These are phyloP conservation scores for Sisyra terminalis DNA, from an alignment of 2,888 invertebrate genomes.

Conservation along the genomic window DNA sequence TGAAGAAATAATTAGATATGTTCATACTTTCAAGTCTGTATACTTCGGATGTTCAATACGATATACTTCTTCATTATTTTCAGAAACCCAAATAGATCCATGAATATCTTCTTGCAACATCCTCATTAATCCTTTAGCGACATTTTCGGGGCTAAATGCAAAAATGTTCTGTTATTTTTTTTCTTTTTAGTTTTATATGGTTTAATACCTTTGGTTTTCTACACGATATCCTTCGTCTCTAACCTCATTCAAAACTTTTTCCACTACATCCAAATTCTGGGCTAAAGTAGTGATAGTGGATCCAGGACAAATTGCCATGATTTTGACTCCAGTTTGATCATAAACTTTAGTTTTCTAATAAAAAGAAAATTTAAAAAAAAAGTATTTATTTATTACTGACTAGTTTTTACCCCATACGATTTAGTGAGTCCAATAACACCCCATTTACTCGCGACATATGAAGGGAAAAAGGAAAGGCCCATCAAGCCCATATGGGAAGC, in stretches of 20 bases:
- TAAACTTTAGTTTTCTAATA: not conserved
- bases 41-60: no score
- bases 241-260: not conserved
- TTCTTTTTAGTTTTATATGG: no score
- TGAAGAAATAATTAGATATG: no score
- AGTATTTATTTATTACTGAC: not conserved
- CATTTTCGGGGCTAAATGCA: no score
- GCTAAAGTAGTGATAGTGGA: no score
- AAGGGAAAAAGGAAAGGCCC: not conserved
- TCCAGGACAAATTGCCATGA: not conserved
- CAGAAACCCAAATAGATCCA: no score
- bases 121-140: no score
- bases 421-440: conserved; percentile 1
- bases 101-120: no score
- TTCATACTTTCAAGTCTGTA: no score
- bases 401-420: not conserved
- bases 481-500: not conserved
- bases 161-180: no score
- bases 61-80: no score
- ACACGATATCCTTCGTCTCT: not conserved
- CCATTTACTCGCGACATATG: not conserved
- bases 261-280: not conserved
- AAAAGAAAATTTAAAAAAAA: not conserved
- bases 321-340: not conserved
- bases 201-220: not conserved